Evolutionary conservation across 2,888 invertebrate genomes (phyloP), one percentile per base, ranked within the genome.

Genomic region (Eueremaeus valkanovi): DNA sequence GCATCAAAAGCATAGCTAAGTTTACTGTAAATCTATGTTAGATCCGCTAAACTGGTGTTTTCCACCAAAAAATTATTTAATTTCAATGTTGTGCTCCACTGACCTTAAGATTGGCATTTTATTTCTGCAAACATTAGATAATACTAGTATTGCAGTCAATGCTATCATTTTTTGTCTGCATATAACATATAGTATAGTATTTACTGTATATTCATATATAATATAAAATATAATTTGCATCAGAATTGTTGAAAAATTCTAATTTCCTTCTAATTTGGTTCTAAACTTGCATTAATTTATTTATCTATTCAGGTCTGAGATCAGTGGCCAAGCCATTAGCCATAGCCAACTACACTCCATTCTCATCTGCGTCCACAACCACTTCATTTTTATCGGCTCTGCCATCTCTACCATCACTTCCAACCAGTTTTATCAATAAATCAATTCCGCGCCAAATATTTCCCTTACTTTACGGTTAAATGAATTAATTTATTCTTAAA

Each of bases 371-470:
- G n/a, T 63, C 61, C 5, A 33, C 31, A 0, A 18, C 18, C 1
- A 16, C 31, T 6, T 33, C 61, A 24, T 33, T 63, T n/a, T 55
- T 55, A 24, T n/a, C 55, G 8, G 21, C n/a, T 18, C 33, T 63
- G 33, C 27, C 61, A 31, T 33, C 61, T n/a, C 31, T 58, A 11
- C 31, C 27, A 58, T 29, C 58, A 33, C 33, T 63, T 31, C 61
- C 29, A 27, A 55, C 24, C 55, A 55, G 55, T 55, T 55, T 55
- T 27, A 55, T 55, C 24, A 55, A 55, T n/a, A 63, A 63, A 63
- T 63, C 61, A 31, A 63, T 63, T 63, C 33, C 61, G n/a, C 61
- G 61, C 18, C 61, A 31, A 33, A 63, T 63, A 63, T 63, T 63
- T 63, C 61, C 61, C 18, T 33, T 63, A 33, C 18, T 63, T 63